Evolutionary conservation across 2,888 invertebrate species (phyloP), one percentile per base, ranked within the genome.

Genomic region (Agrilus biguttatus): DNA sequence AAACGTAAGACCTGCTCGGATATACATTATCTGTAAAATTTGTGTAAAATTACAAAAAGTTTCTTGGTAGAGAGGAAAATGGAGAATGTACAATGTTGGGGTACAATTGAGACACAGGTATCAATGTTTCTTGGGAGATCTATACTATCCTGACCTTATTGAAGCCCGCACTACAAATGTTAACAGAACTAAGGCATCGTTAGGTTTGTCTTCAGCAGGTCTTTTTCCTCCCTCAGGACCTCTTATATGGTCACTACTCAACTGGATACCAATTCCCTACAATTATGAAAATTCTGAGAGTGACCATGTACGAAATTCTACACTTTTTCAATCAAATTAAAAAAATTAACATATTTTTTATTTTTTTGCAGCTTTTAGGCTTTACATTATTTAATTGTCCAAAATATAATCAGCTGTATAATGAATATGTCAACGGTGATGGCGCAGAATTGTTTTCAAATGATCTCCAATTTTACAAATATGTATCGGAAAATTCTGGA

Each of bases 191-290:
- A 71, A 82, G 58, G 81, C 81, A 77, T 79, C 81, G 32, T 74
- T 81, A 36, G 70, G 77, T 52, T 66, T 77, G 23, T 73, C 80
- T 40, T 62, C 83, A 47, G 79, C 83, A 14, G 81, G 79, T 10
- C 60, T 86, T 42, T 83, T 76, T 65, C 77, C 77, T 37, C 80
- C 81, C 1, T 48, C 49, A 38, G 68, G 68, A 7, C 57, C 67
- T 19, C 69, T 73, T 57, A 65, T 70, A 46, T 78, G 78, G 75
- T 73, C 73, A 51, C 46, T 48, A 2, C 59, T 82, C 45, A 63
- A 69, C 47, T 87, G 86, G 86, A 80, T 83, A 53, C 86, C 86
- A 8, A 77, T 84, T 44, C 81, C 83, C 8, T 73, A 83, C 14
- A 77, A 77, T 56, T 79, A 79, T 14, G 69, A 75, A 51, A 72